Evolutionary conservation across 1,140 invertebrate genomes (phyloP).

Genomic region (Brachionus calyciflorus): DNA sequence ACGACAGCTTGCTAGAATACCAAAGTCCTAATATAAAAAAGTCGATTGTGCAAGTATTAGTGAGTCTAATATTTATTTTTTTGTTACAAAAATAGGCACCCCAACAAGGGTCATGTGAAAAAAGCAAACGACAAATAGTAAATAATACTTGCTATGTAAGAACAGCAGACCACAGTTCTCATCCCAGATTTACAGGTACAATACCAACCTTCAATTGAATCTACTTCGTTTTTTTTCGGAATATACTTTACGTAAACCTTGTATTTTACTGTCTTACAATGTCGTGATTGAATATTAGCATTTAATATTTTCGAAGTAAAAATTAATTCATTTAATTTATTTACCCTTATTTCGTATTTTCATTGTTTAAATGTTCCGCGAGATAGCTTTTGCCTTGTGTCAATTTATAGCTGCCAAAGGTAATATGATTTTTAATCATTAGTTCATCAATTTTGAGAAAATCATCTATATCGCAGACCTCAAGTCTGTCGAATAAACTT

Average conservation of each 20-base stretch:
- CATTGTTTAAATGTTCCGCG: neutral
- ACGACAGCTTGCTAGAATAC: too few species aligned
- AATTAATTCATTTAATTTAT: neutral
- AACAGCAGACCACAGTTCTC: too few species aligned
- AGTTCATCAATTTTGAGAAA: constrained; percentile 6
- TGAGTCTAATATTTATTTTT: too few species aligned
- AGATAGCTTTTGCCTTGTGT: neutral
- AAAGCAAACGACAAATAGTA: too few species aligned
- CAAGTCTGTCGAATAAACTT: neutral
- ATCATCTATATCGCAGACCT: neutral
- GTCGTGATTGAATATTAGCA: neutral
- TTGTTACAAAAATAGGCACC: too few species aligned
- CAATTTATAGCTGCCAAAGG: neutral
- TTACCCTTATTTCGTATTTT: too few species aligned
- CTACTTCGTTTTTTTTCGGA: neutral
- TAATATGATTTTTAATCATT: neutral
- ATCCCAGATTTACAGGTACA: too few species aligned
- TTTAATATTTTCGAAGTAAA: neutral
- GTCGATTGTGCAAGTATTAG: too few species aligned
- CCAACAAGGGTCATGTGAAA: too few species aligned
- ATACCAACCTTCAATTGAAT: constrained; percentile 4
- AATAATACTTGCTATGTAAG: too few species aligned
- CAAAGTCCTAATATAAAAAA: too few species aligned
- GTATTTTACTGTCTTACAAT: neutral
- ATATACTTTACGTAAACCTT: neutral